A percentile compares a stretch with the other conserved stretches of the same genome.
Conservation (phyloP, 2,113 vertebrate genomes). For the Toxostoma redivivum region DNA sequence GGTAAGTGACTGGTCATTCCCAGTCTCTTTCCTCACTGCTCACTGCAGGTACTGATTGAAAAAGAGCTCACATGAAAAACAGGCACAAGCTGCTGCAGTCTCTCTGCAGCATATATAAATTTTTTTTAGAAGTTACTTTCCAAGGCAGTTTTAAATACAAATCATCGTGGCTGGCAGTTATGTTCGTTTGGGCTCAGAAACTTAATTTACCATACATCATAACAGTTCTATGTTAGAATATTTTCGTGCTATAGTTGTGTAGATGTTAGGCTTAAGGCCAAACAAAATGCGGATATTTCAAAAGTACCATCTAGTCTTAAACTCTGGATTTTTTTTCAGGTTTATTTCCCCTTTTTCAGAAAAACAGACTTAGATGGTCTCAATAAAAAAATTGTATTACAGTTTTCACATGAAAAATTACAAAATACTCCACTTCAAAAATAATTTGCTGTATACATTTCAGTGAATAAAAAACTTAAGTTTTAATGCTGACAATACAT, state of each 20-base stretch:
- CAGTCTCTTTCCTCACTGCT: not conserved
- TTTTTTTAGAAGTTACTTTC: not conserved
- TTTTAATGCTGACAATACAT: not conserved
- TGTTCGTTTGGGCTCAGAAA: not conserved
- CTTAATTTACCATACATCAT: not conserved
- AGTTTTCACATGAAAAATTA: not conserved
- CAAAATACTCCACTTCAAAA: not conserved
- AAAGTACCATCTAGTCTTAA: not conserved
- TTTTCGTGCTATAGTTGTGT: not conserved
- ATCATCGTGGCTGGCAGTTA: rapidly evolving
- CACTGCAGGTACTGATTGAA: too few relatives aligned
- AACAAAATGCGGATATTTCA: not conserved
- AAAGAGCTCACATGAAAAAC: not conserved
- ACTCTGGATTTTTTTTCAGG: not conserved
- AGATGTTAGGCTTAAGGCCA: not conserved
- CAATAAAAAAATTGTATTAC: not conserved
- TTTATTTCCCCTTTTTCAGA: not conserved
- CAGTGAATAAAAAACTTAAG: not conserved
- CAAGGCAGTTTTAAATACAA: not conserved
- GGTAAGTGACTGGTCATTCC: slow-evolving; percentile 68
- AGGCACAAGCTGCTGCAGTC: not conserved
- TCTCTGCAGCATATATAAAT: not conserved
- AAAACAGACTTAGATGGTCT: not conserved
- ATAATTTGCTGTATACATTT: not conserved
- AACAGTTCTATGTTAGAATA: too few relatives aligned